Evolutionary conservation across 2,797 vertebrate species (phyloP).

Genomic region (Lithobates pipiens): DNA sequence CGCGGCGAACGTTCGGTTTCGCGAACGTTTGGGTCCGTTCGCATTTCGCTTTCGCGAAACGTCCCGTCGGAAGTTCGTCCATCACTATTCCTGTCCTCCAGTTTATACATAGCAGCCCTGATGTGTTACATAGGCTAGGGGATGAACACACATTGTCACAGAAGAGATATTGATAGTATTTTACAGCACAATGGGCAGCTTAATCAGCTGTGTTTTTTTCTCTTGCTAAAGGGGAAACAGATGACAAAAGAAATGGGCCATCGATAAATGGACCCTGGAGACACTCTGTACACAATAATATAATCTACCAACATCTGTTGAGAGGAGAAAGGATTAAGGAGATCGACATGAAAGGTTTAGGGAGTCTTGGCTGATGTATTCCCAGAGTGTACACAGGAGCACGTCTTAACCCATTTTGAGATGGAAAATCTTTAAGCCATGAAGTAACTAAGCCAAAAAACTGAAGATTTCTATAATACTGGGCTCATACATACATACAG

Average conservation of each 20-base stretch:
- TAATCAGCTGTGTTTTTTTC: conserved; percentile 59
- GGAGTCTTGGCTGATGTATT: conserved; percentile 38
- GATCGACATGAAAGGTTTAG: conserved; percentile 42
- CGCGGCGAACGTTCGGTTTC: too few relatives aligned
- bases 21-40: too few relatives aligned
- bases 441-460: too few relatives aligned
- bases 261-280: conserved; percentile 57
- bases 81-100: neutral
- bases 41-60: too few relatives aligned
- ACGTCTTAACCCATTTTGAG: conserved; percentile 5
- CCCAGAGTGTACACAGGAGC: neutral
- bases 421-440: neutral
- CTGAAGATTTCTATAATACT: too few relatives aligned
- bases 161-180: conserved; percentile 56
- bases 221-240: conserved; percentile 59
- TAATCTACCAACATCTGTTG: conserved; percentile 51
- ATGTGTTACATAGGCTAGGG: neutral
- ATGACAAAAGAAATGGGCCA: conserved; percentile 58
- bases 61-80: too few relatives aligned
- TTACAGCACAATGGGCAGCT: conserved; percentile 53
- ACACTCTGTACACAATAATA: conserved; percentile 45
- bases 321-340: conserved; percentile 29
- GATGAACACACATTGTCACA: conserved; percentile 58
- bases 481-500: too few relatives aligned
- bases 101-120: neutral